Conservation (phyloP, 2,797 vertebrate genomes). For the Sebastes alutus region DNA sequence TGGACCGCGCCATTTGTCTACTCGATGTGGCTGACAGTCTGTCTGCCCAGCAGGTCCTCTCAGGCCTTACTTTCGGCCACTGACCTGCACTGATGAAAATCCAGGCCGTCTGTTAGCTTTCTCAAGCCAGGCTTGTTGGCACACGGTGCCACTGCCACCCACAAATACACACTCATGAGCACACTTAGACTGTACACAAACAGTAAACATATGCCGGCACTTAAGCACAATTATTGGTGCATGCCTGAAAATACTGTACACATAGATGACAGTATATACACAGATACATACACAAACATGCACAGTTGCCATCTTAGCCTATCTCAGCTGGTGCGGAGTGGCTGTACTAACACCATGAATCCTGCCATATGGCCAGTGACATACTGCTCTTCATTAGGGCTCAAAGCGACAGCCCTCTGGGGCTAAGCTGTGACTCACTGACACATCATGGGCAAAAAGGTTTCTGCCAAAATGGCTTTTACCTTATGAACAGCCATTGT, state of each 20-base stretch:
- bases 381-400: slow-evolving; percentile 78
- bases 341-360: slow-evolving; percentile 62
- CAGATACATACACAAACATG: background rate
- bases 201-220: background rate
- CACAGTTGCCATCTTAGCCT: slow-evolving; percentile 33
- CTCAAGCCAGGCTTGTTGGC: slow-evolving; percentile 64
- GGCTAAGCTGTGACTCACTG: slow-evolving; percentile 47
- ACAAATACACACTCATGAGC: slow-evolving; percentile 27
- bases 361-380: slow-evolving; percentile 76
- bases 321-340: slow-evolving; percentile 51
- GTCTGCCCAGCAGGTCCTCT: slow-evolving; percentile 75
- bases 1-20: slow-evolving; percentile 62
- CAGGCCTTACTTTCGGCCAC: slow-evolving; percentile 62
- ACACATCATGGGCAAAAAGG: slow-evolving; percentile 39
- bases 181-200: slow-evolving; percentile 33
- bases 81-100: slow-evolving; percentile 67
- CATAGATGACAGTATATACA: background rate
- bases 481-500: slow-evolving; percentile 13
- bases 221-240: background rate
- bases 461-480: slow-evolving; percentile 27
- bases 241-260: slow-evolving; percentile 5
- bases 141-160: slow-evolving; percentile 30
- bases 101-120: slow-evolving; percentile 67
- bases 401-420: slow-evolving; percentile 62
- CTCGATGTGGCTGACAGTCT: slow-evolving; percentile 70